Evolutionary conservation across 1,140 invertebrate species (phyloP).

Genomic region (Drosophila sechellia): DNA sequence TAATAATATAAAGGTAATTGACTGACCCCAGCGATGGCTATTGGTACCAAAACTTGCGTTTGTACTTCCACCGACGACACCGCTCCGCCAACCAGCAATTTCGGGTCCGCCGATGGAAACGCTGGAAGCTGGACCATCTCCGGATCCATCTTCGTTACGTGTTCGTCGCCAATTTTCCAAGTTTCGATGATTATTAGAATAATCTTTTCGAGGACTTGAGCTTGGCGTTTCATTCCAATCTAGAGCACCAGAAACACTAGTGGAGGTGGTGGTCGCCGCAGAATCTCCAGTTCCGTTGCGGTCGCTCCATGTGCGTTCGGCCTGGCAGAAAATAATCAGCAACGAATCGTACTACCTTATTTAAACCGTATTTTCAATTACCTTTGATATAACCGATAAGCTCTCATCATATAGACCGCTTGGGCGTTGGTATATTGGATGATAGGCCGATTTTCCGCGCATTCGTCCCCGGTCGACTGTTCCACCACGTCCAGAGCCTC

Average conservation of each 20-base stretch:
- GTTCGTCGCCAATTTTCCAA: constrained; percentile 88
- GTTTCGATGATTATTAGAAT: constrained; percentile 86
- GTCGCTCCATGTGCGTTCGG: constrained; percentile 86
- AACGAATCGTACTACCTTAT: background rate
- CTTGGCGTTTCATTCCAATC: constrained; percentile 86
- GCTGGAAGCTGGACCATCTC: constrained; percentile 42
- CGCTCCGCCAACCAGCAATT: constrained; percentile 67
- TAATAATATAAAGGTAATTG: background rate
- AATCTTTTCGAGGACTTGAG: constrained; percentile 88
- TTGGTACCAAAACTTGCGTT: constrained; percentile 33
- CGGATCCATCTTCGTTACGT: constrained; percentile 85
- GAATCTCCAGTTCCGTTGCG: constrained; percentile 87
- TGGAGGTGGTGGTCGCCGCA: constrained; percentile 11
- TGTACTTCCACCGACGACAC: constrained; percentile 14
- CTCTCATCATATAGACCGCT: constrained; percentile 73
- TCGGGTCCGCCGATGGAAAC: constrained; percentile 32
- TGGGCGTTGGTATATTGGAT: constrained; percentile 79
- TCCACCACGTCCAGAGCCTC: constrained; percentile 86
- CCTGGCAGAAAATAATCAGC: constrained; percentile 19
- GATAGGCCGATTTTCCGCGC: constrained; percentile 85
- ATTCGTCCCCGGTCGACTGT: constrained; percentile 87
- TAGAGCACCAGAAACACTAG: constrained; percentile 70
- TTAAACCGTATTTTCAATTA: background rate
- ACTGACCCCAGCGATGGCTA: constrained; percentile 73
- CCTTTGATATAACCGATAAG: constrained; percentile 24